Conservation (phyloP, 2,113 vertebrate genomes). For the Equus przewalskii region DNA sequence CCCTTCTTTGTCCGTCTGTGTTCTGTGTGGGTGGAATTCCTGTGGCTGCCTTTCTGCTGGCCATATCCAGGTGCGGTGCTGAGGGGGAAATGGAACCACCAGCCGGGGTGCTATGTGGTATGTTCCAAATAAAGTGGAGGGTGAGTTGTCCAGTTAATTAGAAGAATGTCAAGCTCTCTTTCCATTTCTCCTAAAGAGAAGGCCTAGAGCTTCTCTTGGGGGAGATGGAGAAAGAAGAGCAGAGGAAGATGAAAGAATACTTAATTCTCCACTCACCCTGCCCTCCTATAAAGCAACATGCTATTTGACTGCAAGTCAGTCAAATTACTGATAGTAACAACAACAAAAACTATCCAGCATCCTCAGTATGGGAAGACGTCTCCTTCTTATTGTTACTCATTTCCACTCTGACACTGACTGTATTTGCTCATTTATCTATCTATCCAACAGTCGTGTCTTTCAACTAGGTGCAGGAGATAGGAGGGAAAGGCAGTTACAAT, state of each 20-base stretch:
- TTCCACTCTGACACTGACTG: background rate
- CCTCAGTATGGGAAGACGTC: background rate
- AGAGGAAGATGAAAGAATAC: background rate
- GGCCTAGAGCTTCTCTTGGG: background rate
- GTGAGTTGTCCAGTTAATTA: background rate
- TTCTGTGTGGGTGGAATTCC: slow-evolving; percentile 24
- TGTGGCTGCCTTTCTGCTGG: background rate
- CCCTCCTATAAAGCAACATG: background rate
- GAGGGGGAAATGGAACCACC: background rate
- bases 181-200: slow-evolving; percentile 4
- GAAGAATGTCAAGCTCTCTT: background rate
- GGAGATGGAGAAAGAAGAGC: background rate
- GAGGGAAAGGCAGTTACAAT: background rate
- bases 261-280: background rate
- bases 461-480: background rate
- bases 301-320: background rate
- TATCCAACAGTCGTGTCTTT: background rate
- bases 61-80: background rate
- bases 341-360: background rate
- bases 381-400: background rate
- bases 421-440: slow-evolving; percentile 19
- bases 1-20: background rate
- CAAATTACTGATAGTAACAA: background rate
- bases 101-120: background rate
- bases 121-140: background rate